Evolutionary conservation across 2,888 invertebrate genomes (phyloP).

Genomic region (Agrotis segetum): DNA sequence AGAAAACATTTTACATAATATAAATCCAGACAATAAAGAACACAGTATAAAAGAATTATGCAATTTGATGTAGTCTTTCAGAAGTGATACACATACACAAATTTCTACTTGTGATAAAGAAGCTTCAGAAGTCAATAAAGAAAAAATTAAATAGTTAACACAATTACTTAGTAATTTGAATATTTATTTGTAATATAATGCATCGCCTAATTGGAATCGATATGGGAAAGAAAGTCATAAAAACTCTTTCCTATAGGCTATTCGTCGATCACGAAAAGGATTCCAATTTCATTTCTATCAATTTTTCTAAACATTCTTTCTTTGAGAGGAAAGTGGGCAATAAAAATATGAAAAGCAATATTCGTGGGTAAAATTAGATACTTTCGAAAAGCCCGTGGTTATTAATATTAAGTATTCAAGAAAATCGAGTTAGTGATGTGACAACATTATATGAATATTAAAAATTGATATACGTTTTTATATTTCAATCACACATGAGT

Average conservation of each 20-base stretch:
- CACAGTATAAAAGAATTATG: too few species aligned
- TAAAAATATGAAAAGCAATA: constrained; percentile 57
- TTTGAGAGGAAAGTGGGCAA: constrained; percentile 60
- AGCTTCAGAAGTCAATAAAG: not conserved
- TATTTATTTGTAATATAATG: not conserved
- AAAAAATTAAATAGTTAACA: not conserved
- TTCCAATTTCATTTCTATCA: constrained; percentile 28
- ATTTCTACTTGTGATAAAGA: too few species aligned
- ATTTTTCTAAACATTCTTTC: constrained; percentile 36
- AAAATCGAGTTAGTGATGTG: constrained; percentile 57
- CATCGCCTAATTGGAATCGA: constrained; percentile 8
- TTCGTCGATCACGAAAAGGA: constrained; percentile 29
- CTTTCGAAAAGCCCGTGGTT: constrained; percentile 58
- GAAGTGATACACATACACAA: too few species aligned
- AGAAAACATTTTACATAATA: too few species aligned
- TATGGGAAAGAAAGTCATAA: constrained; percentile 1
- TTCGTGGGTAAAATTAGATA: constrained; percentile 48
- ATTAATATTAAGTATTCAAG: constrained; percentile 55
- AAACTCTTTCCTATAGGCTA: constrained; percentile 1
- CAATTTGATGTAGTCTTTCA: too few species aligned
- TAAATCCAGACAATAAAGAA: too few species aligned
- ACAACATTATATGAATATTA: constrained; percentile 45
- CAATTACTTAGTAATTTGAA: not conserved
- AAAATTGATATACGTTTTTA: constrained; percentile 27
- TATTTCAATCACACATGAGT: constrained; percentile 42